phyloP scores from a whole-genome alignment of 1,140 invertebrate genomes.

The Lerema accius region DNA sequence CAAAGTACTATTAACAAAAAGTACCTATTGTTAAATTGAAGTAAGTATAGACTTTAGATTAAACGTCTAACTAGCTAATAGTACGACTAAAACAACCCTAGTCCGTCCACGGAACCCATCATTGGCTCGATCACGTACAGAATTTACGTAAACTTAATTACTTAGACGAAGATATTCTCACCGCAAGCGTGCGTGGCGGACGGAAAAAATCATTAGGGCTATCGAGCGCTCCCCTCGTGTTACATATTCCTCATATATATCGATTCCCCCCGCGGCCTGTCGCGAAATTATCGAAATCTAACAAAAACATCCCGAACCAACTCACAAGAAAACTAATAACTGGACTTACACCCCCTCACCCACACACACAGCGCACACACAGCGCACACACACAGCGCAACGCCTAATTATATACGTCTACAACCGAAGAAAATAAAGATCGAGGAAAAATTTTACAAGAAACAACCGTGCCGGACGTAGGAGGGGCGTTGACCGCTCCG shows the following conservation, averaged over 20 bases:
- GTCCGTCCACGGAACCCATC: background rate
- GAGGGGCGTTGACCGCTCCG: conserved; percentile 73
- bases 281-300: conserved; percentile 81
- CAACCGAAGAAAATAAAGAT: conserved; percentile 78
- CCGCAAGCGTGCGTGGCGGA: conserved; percentile 8
- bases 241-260: conserved; percentile 52
- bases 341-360: conserved; percentile 61
- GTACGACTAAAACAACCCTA: background rate
- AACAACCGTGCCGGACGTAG: conserved; percentile 72
- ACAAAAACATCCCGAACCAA: conserved; percentile 77
- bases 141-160: conserved; percentile 24
- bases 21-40: no score
- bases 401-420: conserved; percentile 80
- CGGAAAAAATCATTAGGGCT: conserved; percentile 31
- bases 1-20: no score
- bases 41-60: no score
- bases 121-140: background rate
- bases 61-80: no score
- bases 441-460: conserved; percentile 81
- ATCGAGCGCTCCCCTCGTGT: conserved; percentile 34
- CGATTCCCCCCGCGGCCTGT: conserved; percentile 64
- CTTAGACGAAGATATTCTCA: conserved; percentile 3
- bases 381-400: conserved; percentile 47
- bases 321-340: conserved; percentile 81
- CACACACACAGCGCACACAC: conserved; percentile 40